Conservation (phyloP, 1,140 invertebrate species). For the Hirudo medicinalis region DNA sequence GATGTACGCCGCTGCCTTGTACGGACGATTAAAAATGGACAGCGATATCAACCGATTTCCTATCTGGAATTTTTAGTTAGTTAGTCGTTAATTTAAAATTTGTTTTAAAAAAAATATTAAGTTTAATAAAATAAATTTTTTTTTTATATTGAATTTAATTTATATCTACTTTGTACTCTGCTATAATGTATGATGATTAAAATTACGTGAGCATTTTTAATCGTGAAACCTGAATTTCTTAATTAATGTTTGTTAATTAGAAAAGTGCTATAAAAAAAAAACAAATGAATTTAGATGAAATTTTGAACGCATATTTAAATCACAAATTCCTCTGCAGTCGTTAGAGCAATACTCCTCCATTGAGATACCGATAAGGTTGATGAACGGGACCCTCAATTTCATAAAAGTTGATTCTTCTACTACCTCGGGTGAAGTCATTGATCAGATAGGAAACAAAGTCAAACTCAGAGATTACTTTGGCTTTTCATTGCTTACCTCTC, state of each 20-base stretch:
- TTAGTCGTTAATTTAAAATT: not conserved
- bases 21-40: not conserved
- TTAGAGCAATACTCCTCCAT: not conserved
- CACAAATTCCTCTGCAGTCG: not conserved
- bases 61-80: not conserved
- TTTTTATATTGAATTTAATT: too few species aligned
- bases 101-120: too few species aligned
- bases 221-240: too few species aligned
- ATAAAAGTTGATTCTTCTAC: not conserved
- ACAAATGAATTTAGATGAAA: too few species aligned
- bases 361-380: not conserved
- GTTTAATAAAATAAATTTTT: too few species aligned
- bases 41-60: constrained; percentile 1
- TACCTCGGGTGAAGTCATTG: not conserved
- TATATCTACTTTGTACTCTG: too few species aligned
- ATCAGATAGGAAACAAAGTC: not conserved
- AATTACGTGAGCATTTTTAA: too few species aligned
- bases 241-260: too few species aligned
- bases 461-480: not conserved
- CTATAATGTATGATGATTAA: too few species aligned
- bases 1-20: not conserved
- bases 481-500: not conserved
- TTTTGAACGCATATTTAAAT: too few species aligned
- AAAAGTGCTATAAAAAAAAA: too few species aligned
- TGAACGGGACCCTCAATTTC: not conserved